Conservation (phyloP, 1,140 invertebrate genomes). For the Pseudomyrmex sp. region DNA sequence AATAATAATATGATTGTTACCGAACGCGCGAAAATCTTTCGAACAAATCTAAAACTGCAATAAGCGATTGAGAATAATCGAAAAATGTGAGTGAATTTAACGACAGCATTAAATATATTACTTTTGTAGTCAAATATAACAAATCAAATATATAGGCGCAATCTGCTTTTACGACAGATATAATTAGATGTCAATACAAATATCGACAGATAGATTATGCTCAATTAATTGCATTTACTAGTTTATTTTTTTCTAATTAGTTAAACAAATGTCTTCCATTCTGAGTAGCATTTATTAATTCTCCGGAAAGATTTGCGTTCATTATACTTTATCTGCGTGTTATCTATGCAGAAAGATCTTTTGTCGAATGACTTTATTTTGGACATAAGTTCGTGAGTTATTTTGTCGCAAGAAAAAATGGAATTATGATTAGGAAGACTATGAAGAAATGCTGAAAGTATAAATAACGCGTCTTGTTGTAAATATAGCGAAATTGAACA, state of each 20-base stretch:
- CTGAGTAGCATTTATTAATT: conserved; percentile 10
- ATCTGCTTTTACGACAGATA: conserved; percentile 2
- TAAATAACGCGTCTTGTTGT: conserved; percentile 42
- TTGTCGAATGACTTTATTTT: conserved; percentile 8
- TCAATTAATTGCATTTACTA: conserved; percentile 59
- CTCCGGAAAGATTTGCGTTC: not conserved
- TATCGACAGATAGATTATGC: conserved; percentile 32
- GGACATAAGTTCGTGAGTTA: not conserved
- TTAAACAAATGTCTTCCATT: conserved; percentile 52
- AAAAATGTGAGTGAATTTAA: not conserved
- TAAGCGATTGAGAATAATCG: not conserved
- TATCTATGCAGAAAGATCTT: not conserved
- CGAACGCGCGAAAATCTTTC: not conserved
- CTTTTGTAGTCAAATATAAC: conserved; percentile 9
- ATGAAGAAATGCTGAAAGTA: conserved; percentile 37
- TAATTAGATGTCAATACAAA: conserved; percentile 32
- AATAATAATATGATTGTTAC: conserved; percentile 22
- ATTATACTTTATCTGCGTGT: not conserved
- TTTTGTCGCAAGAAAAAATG: not conserved
- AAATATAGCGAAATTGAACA: conserved; percentile 41
- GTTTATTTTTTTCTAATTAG: conserved; percentile 39
- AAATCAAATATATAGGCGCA: conserved; percentile 3
- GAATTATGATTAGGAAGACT: not conserved
- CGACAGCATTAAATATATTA: not conserved
- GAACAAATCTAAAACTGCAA: conserved; percentile 9